Conservation (phyloP, 2,888 invertebrate species). For the Lypha dubia region DNA sequence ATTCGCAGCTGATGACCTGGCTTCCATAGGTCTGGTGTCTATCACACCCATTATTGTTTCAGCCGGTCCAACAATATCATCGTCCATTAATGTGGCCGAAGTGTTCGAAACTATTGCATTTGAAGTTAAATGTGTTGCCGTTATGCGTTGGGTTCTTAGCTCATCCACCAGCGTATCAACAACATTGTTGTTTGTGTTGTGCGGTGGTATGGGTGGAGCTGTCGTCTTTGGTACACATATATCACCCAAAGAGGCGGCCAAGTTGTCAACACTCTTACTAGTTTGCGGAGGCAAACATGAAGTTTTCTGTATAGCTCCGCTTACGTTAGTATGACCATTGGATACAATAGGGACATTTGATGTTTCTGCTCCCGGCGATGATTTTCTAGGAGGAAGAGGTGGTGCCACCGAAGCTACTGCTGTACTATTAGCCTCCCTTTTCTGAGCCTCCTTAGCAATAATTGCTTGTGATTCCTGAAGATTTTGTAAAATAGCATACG, state of each 20-base stretch:
- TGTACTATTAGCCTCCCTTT: conserved; percentile 61
- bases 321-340: conserved; percentile 59
- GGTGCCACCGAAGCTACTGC: conserved; percentile 80
- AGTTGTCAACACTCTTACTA: conserved; percentile 80
- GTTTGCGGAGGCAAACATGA: conserved; percentile 62
- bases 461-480: conserved; percentile 76
- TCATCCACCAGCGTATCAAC: conserved; percentile 81
- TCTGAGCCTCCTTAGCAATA: conserved; percentile 69
- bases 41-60: conserved; percentile 89
- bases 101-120: conserved; percentile 46
- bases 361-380: conserved; percentile 83
- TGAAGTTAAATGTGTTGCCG: conserved; percentile 63
- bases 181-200: conserved; percentile 76
- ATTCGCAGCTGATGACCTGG: conserved; percentile 79
- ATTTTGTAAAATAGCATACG: conserved; percentile 81
- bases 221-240: conserved; percentile 80
- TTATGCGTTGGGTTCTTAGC: conserved; percentile 79
- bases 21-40: conserved; percentile 85
- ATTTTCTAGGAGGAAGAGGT: conserved; percentile 86
- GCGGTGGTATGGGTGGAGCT: conserved; percentile 83
- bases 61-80: conserved; percentile 87
- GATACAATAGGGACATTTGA: conserved; percentile 72
- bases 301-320: conserved; percentile 58
- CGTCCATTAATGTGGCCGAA: conserved; percentile 77
- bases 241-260: conserved; percentile 78